Evolutionary conservation across 2,797 vertebrate genomes (phyloP).

Genomic region (Rhinophrynus dorsalis): DNA sequence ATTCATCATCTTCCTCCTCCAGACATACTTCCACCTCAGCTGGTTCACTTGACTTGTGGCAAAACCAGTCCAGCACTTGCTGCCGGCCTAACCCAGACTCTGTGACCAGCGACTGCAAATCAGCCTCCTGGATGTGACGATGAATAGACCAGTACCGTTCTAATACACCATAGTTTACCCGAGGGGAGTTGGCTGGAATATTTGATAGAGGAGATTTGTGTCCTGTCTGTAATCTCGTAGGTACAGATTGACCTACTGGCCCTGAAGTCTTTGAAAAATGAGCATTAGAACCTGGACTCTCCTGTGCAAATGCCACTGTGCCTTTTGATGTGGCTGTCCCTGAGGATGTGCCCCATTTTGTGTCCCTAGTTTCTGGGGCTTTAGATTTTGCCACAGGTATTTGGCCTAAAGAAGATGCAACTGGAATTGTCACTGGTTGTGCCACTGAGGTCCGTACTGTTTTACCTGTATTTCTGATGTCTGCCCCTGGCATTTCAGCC

Average conservation of each 20-base stretch:
- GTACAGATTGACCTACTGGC: not conserved
- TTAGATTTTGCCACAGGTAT: not conserved
- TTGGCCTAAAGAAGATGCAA: not conserved
- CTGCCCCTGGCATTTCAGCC: not conserved
- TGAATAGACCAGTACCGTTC: constrained; percentile 71
- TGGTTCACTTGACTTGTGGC: constrained; percentile 67
- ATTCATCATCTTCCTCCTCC: constrained; percentile 67
- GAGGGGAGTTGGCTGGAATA: constrained; percentile 14
- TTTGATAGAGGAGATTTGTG: constrained; percentile 13
- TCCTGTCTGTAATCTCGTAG: not conserved
- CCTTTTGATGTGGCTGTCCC: not conserved
- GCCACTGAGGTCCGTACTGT: not conserved
- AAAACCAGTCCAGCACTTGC: constrained; percentile 85
- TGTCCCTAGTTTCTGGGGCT: not conserved
- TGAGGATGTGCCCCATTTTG: not conserved
- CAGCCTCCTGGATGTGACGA: constrained; percentile 73
- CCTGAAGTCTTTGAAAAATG: not conserved
- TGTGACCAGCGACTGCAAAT: constrained; percentile 78
- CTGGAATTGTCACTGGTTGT: not conserved
- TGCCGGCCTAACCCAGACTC: constrained; percentile 83
- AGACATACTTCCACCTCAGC: constrained; percentile 70
- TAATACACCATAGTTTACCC: constrained; percentile 68
- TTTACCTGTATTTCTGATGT: not conserved
- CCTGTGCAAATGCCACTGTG: not conserved
- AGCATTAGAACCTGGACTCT: not conserved